A percentile compares a stretch with the other conserved stretches of the same genome.
Conservation (phyloP, 2,888 invertebrate genomes). For the Tiliacea aurago region DNA sequence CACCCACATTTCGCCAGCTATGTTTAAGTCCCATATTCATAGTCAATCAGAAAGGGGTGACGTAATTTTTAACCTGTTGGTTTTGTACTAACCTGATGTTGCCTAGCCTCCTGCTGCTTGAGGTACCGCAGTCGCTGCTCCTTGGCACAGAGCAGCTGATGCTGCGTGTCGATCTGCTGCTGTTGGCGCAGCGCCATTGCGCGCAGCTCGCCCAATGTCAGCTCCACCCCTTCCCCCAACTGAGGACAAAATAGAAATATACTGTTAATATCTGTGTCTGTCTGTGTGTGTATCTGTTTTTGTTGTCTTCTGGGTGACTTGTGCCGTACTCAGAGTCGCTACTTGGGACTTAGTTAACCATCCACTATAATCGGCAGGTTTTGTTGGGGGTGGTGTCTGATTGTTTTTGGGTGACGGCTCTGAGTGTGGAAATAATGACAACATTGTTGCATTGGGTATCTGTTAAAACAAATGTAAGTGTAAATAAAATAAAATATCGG, state of each 20-base stretch:
- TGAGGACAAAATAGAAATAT: slow-evolving; percentile 85
- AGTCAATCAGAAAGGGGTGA: neutral
- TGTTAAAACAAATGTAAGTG: too few relatives aligned
- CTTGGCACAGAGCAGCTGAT: slow-evolving; percentile 97
- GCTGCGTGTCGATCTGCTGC: slow-evolving; percentile 99
- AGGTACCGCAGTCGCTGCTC: slow-evolving; percentile 98
- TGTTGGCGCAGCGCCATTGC: slow-evolving; percentile 99
- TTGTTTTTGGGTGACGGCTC: too few relatives aligned
- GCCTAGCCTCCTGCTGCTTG: slow-evolving; percentile 97
- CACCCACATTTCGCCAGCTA: neutral
- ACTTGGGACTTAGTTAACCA: too few relatives aligned
- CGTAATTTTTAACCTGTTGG: neutral
- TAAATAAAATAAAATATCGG: too few relatives aligned
- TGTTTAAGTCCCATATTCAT: neutral
- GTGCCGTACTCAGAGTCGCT: too few relatives aligned
- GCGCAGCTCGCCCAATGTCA: slow-evolving; percentile 98
- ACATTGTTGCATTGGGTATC: too few relatives aligned
- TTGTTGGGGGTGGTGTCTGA: too few relatives aligned
- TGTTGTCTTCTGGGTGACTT: too few relatives aligned
- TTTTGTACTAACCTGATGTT: slow-evolving; percentile 88
- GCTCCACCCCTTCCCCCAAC: slow-evolving; percentile 97
- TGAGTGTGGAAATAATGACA: too few relatives aligned
- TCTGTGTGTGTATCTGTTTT: too few relatives aligned
- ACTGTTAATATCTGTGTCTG: too few relatives aligned
- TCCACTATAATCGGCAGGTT: too few relatives aligned